Conservation (phyloP, 2,113 vertebrate genomes). For the Tenrec ecaudatus region DNA sequence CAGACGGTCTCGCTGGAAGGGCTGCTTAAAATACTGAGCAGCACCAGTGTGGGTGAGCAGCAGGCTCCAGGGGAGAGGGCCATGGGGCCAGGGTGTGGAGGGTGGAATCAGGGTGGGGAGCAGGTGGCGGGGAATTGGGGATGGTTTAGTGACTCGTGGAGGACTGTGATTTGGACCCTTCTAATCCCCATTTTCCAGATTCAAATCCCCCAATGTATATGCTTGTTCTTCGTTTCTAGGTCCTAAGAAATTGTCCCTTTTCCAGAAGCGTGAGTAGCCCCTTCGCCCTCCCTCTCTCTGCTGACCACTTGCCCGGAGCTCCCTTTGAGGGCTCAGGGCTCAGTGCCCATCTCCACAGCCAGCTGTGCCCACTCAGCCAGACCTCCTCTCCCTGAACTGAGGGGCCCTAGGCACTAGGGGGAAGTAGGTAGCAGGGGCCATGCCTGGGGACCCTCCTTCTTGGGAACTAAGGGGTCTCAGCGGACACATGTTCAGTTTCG, state of each 20-base stretch:
- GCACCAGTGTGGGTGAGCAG: conserved; percentile 89
- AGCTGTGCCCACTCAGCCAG: neutral
- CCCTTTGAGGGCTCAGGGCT: neutral
- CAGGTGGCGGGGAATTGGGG: neutral
- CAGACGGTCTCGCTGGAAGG: conserved; percentile 91
- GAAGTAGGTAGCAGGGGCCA: conserved; percentile 3
- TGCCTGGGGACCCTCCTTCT: neutral
- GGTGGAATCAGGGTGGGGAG: neutral
- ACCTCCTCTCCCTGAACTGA: neutral
- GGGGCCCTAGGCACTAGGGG: neutral
- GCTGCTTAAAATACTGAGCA: conserved; percentile 91
- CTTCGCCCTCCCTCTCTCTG: neutral
- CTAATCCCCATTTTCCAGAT: neutral
- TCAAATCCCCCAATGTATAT: neutral
- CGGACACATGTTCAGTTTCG: neutral
- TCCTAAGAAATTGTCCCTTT: conserved; percentile 68
- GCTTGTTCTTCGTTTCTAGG: conserved; percentile 76
- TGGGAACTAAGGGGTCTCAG: neutral
- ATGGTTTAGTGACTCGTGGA: neutral
- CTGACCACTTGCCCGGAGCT: neutral
- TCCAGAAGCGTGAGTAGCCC: conserved; percentile 87
- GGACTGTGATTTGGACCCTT: neutral
- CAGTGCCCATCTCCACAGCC: neutral
- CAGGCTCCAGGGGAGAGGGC: neutral
- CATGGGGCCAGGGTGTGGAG: neutral